Conservation (phyloP, 2,113 vertebrate genomes). For the Antidorcas marsupialis region DNA sequence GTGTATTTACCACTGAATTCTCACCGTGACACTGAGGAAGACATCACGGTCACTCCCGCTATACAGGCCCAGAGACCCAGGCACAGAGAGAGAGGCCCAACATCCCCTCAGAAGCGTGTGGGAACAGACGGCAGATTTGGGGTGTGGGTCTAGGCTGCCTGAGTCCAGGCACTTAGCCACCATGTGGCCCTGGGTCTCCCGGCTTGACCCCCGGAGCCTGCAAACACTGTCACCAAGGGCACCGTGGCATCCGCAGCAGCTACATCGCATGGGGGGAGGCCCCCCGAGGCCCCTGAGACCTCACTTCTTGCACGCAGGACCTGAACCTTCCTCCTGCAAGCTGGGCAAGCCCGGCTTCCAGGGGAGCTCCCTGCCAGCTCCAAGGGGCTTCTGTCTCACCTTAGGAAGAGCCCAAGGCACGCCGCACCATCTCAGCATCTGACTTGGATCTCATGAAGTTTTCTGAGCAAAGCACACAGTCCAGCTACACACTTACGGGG, state of each 20-base stretch:
- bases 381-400: accelerated
- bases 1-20: accelerated
- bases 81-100: background rate
- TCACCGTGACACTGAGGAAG: background rate
- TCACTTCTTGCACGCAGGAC: too few species aligned
- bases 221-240: background rate
- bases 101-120: too few species aligned
- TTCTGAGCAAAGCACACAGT: too few species aligned
- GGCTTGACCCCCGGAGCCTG: background rate
- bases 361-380: accelerated
- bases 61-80: too few species aligned
- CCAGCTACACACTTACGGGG: accelerated
- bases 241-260: accelerated
- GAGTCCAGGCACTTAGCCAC: background rate
- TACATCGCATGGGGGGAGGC: accelerated
- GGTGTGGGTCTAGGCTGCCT: background rate
- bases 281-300: background rate
- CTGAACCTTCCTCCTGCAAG: background rate
- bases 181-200: background rate
- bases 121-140: background rate
- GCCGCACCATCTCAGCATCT: accelerated
- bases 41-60: accelerated
- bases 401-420: background rate
- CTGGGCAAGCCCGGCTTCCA: background rate
- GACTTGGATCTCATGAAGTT: background rate